A percentile compares a stretch with the other conserved stretches of the same genome.
Conservation (phyloP, 2,888 invertebrate genomes). For the Campopleginae sp. region DNA sequence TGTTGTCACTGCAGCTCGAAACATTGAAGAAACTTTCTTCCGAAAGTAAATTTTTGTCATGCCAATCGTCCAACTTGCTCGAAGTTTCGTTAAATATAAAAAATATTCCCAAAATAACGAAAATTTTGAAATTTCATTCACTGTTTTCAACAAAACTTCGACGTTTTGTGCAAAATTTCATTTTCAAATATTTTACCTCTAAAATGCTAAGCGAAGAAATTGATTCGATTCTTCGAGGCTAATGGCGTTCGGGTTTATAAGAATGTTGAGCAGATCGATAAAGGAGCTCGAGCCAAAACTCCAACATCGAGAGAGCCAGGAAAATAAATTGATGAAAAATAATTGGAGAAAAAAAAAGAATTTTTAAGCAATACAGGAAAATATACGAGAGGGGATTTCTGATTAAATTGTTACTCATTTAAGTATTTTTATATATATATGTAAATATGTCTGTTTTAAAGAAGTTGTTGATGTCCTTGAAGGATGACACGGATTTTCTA, state of each 20-base stretch:
- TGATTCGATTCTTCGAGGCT: neutral
- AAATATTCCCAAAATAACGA: too few relatives aligned
- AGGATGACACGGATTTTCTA: conserved; percentile 70
- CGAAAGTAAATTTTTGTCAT: too few relatives aligned
- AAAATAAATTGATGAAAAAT: neutral
- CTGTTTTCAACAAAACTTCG: too few relatives aligned
- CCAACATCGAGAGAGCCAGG: neutral
- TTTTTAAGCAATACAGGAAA: neutral
- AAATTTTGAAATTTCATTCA: too few relatives aligned
- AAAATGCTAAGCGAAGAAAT: neutral
- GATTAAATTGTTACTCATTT: conserved; percentile 24
- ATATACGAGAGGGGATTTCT: conserved; percentile 25
- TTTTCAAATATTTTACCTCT: neutral
- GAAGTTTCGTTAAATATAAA: too few relatives aligned
- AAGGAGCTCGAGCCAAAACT: neutral
- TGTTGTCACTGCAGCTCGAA: too few relatives aligned
- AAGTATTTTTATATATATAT: conserved; percentile 1
- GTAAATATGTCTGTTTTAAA: conserved; percentile 6
- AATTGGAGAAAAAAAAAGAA: neutral
- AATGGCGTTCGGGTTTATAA: neutral
- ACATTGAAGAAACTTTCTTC: too few relatives aligned
- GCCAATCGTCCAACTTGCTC: too few relatives aligned
- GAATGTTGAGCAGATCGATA: neutral
- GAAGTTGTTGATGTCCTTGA: conserved; percentile 64
- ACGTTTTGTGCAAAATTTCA: too few relatives aligned